Evolutionary conservation across 2,888 invertebrate genomes (phyloP), one percentile per base, ranked within the genome.

Genomic region (Laothoe populi): DNA sequence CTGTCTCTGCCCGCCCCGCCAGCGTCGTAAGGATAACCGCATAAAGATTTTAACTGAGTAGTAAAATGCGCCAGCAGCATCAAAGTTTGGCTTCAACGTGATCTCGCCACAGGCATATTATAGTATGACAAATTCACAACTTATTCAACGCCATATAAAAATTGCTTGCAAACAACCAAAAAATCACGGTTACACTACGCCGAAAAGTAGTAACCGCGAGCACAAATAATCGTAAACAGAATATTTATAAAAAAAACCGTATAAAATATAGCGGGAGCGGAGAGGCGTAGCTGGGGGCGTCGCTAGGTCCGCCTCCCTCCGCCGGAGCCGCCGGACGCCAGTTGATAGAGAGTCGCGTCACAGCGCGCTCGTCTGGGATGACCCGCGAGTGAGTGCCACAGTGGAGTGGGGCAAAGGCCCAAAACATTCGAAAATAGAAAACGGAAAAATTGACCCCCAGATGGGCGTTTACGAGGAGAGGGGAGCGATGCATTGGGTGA

Each of bases 381-480:
- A 75, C 66, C 68, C 84, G 87, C 75, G 87, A 81, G 89, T 85
- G 83, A 86, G 88, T 88, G 88, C 76, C 76, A 81, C 77, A 84
- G 91, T 90, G 90, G 78, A 84, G 90, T 91, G 91, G 91, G 91
- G 91, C 91, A 81, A 71, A 82, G 81, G 90, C 91, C 91, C 90
- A 85, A 82, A 53, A 83, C 86, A 85, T 89, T 91, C 89, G 87
- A 88, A 87, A 88, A 89, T 88, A 87, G 82, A 86, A 87, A 88
- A 89, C 91, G 87, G 87, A 86, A 91, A 87, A 85, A 91, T 91
- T 90, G 86, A 93, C 86, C 94, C 94, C 95, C 96, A 96, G 96
- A 97, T 97, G 97, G 97, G 97, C 96, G 96, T 97, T 94, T 97
- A 96, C 95, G 96, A 96, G 95, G 96, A 96, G 94, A 94, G 95